Base-by-base conservation (phyloP, 2,113 vertebrate genomes). In the Spea bombifrons region DNA sequence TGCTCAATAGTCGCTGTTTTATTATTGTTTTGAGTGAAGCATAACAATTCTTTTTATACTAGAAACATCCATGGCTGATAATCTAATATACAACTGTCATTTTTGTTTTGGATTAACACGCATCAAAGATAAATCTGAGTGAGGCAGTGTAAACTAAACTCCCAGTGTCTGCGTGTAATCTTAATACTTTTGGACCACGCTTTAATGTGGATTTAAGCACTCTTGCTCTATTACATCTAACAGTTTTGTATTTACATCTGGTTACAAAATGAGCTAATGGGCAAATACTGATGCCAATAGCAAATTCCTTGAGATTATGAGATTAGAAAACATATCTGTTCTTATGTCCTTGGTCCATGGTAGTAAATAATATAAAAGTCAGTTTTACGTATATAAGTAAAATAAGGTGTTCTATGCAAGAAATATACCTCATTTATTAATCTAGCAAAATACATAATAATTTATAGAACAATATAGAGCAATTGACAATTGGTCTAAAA, bases 31-130 rank as follows among this genome's bases (percentile, higher is more conserved):
- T n/a, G 1, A 61, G 17, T 17, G 6, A 48, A 8, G 30, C 49
- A 75, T 65, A 75, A 75, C 64, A 9, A 65, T 57, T 15, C 52
- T 52, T 59, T 59, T 59, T 13, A 59, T 59, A 59, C 15, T 13
- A 59, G 15, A 13, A 59, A 59, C 15, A 12, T 13, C 15, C 8
- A 64, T 9, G n/a, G 61, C 9, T 17, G 5, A 30, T 64, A 8
- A 30, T 64, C 5, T 64, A 3, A 64, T 64, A 17, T 64, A 17
- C 15, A 59, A 13, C 55, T 13, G 61, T 5, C 5, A 64, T 64
- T 16, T 9, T 64, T 64, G 61, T 64, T 16, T 16, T 13, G 30
- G n/a, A 16, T 4, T 64, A 15, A 10, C 4, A 61, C 57, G 8
- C 15, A n/a, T 13, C 9, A 61, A 61, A n/a, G 57, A 5, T 61